A percentile compares a stretch with the other conserved stretches of the same genome.
Evolutionary conservation across 2,797 vertebrate genomes (phyloP).

Genomic region (Thunnus albacares): DNA sequence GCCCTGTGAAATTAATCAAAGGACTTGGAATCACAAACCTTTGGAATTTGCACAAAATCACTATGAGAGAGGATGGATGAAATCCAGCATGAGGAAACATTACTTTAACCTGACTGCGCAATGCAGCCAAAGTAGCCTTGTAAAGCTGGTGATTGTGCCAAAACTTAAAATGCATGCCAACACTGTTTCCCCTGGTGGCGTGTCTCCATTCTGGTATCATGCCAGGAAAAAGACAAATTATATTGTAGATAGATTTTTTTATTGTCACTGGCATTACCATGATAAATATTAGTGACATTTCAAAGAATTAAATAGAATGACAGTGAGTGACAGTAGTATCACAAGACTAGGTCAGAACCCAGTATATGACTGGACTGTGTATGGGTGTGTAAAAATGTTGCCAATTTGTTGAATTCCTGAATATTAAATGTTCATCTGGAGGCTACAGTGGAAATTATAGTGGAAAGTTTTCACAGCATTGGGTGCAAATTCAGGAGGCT

Average conservation of each 20-base stretch:
- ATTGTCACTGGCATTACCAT: neutral
- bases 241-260: no score
- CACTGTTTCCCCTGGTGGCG: conserved; percentile 6
- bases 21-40: neutral
- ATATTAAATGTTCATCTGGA: no score
- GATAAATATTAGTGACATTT: conserved; percentile 5
- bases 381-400: no score
- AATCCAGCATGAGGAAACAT: neutral
- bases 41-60: neutral
- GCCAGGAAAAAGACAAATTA: neutral
- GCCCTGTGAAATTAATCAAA: neutral
- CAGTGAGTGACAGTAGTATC: neutral
- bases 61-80: neutral
- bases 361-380: no score
- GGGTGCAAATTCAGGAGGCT: no score
- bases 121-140: neutral
- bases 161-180: neutral
- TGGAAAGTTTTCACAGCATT: no score
- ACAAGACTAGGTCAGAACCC: no score
- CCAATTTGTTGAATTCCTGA: no score
- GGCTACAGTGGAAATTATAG: no score
- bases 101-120: conserved; percentile 2
- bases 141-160: conserved; percentile 8
- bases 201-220: neutral
- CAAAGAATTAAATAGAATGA: neutral